phyloP scores from a whole-genome alignment of 2,113 vertebrate genomes.

The Grammomys surdaster region DNA sequence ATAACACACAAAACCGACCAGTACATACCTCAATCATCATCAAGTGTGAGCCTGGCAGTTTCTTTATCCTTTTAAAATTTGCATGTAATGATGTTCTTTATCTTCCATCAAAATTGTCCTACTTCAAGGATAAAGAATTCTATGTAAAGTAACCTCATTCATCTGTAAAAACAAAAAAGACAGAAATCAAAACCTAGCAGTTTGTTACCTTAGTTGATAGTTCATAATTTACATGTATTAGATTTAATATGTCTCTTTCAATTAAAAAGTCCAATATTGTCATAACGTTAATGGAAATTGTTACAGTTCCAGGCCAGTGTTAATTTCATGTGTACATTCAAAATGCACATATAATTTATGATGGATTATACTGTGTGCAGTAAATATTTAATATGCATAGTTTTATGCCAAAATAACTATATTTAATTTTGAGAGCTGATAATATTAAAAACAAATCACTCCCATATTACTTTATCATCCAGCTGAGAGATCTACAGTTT shows the following conservation, averaged over 20 bases:
- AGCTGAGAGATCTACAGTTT: neutral
- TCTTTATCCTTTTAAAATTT: neutral
- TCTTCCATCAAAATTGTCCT: neutral
- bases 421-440: constrained; percentile 40
- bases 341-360: constrained; percentile 42
- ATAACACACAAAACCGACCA: too few relatives aligned
- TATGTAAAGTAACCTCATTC: neutral
- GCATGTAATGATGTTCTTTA: neutral
- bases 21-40: neutral
- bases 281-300: constrained; percentile 33
- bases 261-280: constrained; percentile 45
- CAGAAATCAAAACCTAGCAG: neutral
- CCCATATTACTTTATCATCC: neutral
- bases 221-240: constrained; percentile 59
- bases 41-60: neutral
- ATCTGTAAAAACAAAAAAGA: neutral
- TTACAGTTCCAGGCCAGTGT: constrained; percentile 24
- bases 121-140: neutral
- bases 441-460: neutral
- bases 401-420: constrained; percentile 38
- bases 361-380: neutral
- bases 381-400: constrained; percentile 52
- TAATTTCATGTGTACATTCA: constrained; percentile 40
- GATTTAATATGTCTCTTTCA: constrained; percentile 48
- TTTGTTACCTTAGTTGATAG: neutral